Percentiles rank a stretch among this genome's conserved stretches.
Evolutionary conservation across 2,888 invertebrate genomes (phyloP).

Genomic region (Yponomeuta plumbellus): DNA sequence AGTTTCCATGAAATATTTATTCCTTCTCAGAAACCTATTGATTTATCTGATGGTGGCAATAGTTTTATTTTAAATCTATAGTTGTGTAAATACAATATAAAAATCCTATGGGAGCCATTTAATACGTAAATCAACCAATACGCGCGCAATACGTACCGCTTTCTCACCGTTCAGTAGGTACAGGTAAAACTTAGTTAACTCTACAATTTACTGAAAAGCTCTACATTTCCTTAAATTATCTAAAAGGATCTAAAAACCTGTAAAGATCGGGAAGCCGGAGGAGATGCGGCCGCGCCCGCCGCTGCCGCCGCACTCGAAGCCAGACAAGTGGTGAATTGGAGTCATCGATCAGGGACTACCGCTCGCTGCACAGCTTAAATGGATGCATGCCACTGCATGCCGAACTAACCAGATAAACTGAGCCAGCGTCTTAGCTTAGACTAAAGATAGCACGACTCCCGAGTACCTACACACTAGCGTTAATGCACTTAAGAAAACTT

Average conservation of each 20-base stretch:
- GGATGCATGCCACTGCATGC: slow-evolving; percentile 24
- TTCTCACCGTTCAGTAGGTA: too few species aligned
- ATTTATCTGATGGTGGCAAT: too few species aligned
- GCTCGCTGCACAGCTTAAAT: slow-evolving; percentile 52
- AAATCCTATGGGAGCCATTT: too few species aligned
- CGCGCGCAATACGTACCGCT: too few species aligned
- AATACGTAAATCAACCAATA: too few species aligned
- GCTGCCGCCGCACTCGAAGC: slow-evolving; percentile 17
- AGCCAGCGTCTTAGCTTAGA: neutral
- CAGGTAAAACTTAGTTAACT: too few species aligned
- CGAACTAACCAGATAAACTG: slow-evolving; percentile 13
- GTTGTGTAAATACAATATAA: too few species aligned
- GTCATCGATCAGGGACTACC: slow-evolving; percentile 62
- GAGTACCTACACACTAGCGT: neutral
- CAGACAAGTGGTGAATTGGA: slow-evolving; percentile 63
- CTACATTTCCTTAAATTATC: neutral
- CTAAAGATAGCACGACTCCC: neutral
- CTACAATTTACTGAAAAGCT: neutral
- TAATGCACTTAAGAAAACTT: neutral
- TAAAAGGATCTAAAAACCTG: neutral
- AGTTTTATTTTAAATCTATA: too few species aligned
- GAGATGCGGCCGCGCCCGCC: neutral
- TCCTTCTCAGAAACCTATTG: too few species aligned
- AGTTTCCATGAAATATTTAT: too few species aligned
- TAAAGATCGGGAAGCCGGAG: neutral